Evolutionary conservation across 2,113 vertebrate species (phyloP), one percentile per base, ranked within the genome.

Genomic region (Hyaena hyaena): DNA sequence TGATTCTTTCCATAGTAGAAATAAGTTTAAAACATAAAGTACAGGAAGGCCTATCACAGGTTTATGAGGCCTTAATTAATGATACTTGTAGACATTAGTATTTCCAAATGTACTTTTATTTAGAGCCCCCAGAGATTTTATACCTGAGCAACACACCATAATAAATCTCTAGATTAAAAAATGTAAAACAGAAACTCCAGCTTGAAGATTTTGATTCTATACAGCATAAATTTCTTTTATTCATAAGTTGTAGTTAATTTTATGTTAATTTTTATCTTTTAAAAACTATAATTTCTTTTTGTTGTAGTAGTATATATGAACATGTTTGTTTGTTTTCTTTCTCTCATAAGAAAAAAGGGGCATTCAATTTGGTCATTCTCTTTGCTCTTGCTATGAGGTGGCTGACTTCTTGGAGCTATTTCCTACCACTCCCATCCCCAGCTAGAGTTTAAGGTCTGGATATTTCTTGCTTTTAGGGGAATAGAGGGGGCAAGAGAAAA

Each of bases 81-180:
- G 50, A 17, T 10, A 68, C 26, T 90, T 90, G 5, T 8, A 95
- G 11, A 28, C 1, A 84, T n/a, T 28, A 84, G 24, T 86, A 94
- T 83, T 93, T 88, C 50, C 24, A 81, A 90, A 95, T 45, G 10
- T 16, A n/a, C 66, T 95, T 90, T 81, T 23, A 80, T 88, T 76
- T 69, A 48, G 65, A 80, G 11, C 4, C 26, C 26, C 21, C 12
- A 80, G 19, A 33, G 33, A 63, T 74, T 90, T 84, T 58, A 53
- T 24, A 88, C 15, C 55, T 84, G 31, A 80, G 55, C 4, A 93
- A 6, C 21, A 53, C 7, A 68, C 68, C 68, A 90, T 35, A 88
- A 6, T 35, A 85, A 87, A 8, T 61, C 66, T 89, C 23, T 55
- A 87, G 39, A 83, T 55, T 10, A 58, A 50, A 74, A 94, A 71